phyloP scores from a whole-genome alignment of 1,140 invertebrate genomes.

The Drosophila aff. region DNA sequence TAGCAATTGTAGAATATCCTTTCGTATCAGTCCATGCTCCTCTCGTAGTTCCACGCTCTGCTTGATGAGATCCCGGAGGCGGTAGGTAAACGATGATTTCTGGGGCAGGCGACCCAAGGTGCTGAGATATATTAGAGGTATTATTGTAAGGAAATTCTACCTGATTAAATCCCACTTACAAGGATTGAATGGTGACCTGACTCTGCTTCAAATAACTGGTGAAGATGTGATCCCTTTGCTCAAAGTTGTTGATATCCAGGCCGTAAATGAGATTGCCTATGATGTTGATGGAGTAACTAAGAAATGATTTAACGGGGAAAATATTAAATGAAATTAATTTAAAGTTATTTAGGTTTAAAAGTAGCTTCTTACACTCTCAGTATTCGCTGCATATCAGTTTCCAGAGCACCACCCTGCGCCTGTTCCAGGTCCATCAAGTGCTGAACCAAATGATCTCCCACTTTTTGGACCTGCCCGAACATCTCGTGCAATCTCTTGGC shows the following conservation, averaged over 20 bases:
- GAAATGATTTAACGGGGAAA: background rate
- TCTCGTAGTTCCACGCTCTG: conserved; percentile 62
- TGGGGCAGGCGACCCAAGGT: conserved; percentile 61
- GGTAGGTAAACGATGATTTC: conserved; percentile 71
- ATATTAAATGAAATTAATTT: no score
- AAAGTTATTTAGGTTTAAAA: no score
- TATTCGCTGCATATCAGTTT: conserved; percentile 71
- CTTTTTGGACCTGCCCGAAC: conserved; percentile 64
- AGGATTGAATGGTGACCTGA: conserved; percentile 53
- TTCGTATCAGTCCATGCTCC: conserved; percentile 64
- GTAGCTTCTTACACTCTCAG: conserved; percentile 61
- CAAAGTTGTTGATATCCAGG: conserved; percentile 72
- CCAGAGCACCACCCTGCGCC: background rate
- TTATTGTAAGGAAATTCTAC: background rate
- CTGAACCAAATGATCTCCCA: conserved; percentile 57
- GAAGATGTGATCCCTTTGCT: conserved; percentile 67
- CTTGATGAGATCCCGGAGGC: conserved; percentile 67
- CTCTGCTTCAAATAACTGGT: conserved; percentile 51
- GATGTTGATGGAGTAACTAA: conserved; percentile 73
- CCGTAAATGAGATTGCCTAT: conserved; percentile 78
- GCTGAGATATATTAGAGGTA: conserved; percentile 16
- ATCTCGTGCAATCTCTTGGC: conserved; percentile 48
- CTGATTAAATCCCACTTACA: conserved; percentile 43
- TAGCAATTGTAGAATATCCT: conserved; percentile 75
- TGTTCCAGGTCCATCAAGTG: conserved; percentile 41